Base-by-base conservation (phyloP, 2,888 invertebrate species). In the Ectemnius lituratus region DNA sequence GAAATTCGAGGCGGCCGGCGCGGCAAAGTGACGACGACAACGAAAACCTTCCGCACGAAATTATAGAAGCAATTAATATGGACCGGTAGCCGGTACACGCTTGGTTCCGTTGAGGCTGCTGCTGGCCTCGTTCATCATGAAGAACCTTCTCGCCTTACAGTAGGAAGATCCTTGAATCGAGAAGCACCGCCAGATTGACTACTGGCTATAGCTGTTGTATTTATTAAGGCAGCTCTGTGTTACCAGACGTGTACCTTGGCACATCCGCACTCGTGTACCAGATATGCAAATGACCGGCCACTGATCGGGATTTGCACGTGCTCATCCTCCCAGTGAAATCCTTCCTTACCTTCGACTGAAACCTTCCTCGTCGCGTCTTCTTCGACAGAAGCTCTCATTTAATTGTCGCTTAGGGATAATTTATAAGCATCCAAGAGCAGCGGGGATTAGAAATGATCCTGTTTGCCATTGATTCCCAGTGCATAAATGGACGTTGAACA, bases 51-150 rank as follows among this genome's bases (percentile, higher is more conserved):
- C 67, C 71, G 81, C 28, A 69, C 77, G 78, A 84, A 87, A 85
- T 86, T 84, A 87, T 84, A 80, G 82, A 82, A 84, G 75, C 83
- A 84, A 86, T 86, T 84, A 86, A 84, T 81, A 81, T 78, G 79
- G 79, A 84, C 81, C 84, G 78, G 82, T 84, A 84, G 85, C 78
- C 57, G 79, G 68, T 75, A 81, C 83, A 78, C 71, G 80, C 61
- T 49, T 56, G 71, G 8, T 18, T 46, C 11, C 14, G 52, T 2
- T 52, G 1, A 58, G n/a, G 16, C 46, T 16, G 16, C 57, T 60
- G 67, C 67, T 76, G 62, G 64, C 69, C 62, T 62, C 62, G 82
- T 76, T 37, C 37, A 58, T 79, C 58, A 57, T 72, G 37, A 4
- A 58, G 79, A 73, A 72, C 66, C 28, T 57, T 60, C 60, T 45